Evolutionary conservation across 2,113 vertebrate species (phyloP).

Genomic region (Hippocampus mohnikei): DNA sequence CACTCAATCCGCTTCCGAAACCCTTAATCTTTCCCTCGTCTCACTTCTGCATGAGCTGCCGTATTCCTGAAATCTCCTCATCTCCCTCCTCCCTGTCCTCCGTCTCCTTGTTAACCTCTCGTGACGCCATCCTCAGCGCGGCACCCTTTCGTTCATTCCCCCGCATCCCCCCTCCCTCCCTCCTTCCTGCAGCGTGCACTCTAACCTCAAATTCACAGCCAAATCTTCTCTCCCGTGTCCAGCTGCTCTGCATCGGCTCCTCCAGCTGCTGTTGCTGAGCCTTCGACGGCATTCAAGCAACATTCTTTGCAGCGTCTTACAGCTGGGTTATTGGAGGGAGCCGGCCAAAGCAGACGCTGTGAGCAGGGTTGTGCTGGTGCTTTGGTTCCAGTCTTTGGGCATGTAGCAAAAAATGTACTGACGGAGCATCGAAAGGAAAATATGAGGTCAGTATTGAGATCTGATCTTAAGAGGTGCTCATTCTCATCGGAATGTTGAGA

Average conservation of each 20-base stretch:
- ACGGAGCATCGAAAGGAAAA: neutral
- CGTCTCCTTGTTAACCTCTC: conserved; percentile 38
- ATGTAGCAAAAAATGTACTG: conserved; percentile 1
- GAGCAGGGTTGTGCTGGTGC: conserved; percentile 12
- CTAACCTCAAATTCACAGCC: conserved; percentile 47
- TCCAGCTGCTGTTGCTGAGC: conserved; percentile 63
- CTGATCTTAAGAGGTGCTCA: too few relatives aligned
- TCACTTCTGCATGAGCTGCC: conserved; percentile 28
- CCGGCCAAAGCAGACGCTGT: conserved; percentile 42
- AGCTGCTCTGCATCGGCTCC: conserved; percentile 56
- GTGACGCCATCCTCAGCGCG: conserved; percentile 23
- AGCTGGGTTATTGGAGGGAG: conserved; percentile 47
- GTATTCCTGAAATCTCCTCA: conserved; percentile 44
- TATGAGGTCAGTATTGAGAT: too few relatives aligned
- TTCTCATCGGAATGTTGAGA: too few relatives aligned
- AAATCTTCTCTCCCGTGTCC: conserved; percentile 58
- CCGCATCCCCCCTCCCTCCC: conserved; percentile 22
- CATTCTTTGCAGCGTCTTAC: conserved; percentile 57
- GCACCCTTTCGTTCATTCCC: conserved; percentile 35
- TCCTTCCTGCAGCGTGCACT: conserved; percentile 33
- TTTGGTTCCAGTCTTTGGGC: conserved; percentile 16
- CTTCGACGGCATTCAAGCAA: conserved; percentile 66
- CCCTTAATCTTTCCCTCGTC: conserved; percentile 48
- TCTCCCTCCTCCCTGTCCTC: conserved; percentile 16
- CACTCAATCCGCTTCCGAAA: conserved; percentile 34